phyloP scores from a whole-genome alignment of 2,888 invertebrate species.

The Tuta absoluta region DNA sequence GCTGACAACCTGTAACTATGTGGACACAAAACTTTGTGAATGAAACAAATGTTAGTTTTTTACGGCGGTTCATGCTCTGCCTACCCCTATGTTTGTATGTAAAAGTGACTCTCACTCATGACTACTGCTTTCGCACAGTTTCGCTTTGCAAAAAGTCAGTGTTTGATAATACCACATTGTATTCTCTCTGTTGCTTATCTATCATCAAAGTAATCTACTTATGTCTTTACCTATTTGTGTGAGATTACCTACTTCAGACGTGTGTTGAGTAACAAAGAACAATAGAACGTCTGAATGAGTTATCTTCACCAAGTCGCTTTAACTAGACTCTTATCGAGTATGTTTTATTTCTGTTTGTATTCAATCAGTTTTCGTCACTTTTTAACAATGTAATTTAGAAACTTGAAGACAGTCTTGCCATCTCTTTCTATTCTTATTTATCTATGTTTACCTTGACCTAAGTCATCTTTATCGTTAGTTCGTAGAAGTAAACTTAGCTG shows the following conservation, averaged over 20 bases:
- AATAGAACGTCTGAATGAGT: slow-evolving; percentile 1
- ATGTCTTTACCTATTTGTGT: slow-evolving; percentile 17
- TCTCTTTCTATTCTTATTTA: too few relatives aligned
- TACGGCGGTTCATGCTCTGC: too few relatives aligned
- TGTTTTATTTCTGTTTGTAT: not conserved
- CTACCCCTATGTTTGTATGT: too few relatives aligned
- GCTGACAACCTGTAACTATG: too few relatives aligned
- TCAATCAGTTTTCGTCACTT: not conserved
- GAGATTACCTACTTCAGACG: slow-evolving; percentile 1
- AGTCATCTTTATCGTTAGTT: too few relatives aligned
- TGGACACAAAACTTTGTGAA: too few relatives aligned
- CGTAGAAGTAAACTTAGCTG: too few relatives aligned
- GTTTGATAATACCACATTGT: not conserved
- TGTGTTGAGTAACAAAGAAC: slow-evolving; percentile 8
- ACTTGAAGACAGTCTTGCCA: too few relatives aligned
- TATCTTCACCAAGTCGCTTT: not conserved
- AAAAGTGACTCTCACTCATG: not conserved
- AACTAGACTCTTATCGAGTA: not conserved
- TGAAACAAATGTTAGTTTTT: too few relatives aligned
- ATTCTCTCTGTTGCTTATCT: not conserved
- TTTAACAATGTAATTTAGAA: not conserved
- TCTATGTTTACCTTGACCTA: too few relatives aligned
- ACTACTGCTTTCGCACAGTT: not conserved
- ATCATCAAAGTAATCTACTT: slow-evolving; percentile 10
- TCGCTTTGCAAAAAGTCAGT: slow-evolving; percentile 1